A percentile compares a stretch with the other conserved stretches of the same genome.
Evolutionary conservation across 92 coral and sea anemone species (phyloP).

Genomic region (Palythoa grandiflora): DNA sequence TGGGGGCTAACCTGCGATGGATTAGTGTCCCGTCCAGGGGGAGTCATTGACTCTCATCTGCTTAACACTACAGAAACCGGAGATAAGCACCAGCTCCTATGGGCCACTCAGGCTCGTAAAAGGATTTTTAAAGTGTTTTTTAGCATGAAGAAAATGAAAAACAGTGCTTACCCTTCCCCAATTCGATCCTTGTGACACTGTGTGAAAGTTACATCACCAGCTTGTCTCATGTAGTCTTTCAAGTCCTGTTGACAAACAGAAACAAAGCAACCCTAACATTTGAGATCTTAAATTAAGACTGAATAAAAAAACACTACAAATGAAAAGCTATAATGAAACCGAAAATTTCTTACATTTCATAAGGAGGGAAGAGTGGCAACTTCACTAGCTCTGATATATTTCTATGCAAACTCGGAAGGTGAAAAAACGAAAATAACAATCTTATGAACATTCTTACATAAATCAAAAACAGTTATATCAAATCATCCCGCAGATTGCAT

Average conservation of each 20-base stretch:
- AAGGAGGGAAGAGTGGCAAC: not conserved
- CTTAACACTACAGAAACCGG: too few species aligned
- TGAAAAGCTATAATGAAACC: not conserved
- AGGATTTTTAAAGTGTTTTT: not conserved
- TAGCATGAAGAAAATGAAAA: not conserved
- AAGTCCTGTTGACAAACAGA: constrained; percentile 68
- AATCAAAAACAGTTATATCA: not conserved
- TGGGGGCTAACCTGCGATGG: too few species aligned
- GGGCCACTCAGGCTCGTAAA: too few species aligned
- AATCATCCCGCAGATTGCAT: not conserved
- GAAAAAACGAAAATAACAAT: not conserved
- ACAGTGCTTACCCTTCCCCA: constrained; percentile 88
- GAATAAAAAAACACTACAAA: not conserved
- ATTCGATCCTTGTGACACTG: constrained; percentile 98
- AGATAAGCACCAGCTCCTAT: too few species aligned
- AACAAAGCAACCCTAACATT: not conserved
- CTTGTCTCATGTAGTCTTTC: constrained; percentile 98
- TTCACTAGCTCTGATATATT: not conserved
- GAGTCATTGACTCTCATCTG: too few species aligned
- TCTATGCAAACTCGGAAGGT: not conserved
- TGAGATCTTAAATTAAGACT: not conserved
- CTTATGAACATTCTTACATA: too few species aligned
- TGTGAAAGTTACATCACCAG: constrained; percentile 95
- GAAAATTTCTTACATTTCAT: not conserved
- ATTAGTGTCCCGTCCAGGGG: too few species aligned